Evolutionary conservation across 2,113 vertebrate genomes (phyloP).

Genomic region (Tupaia chinensis): DNA sequence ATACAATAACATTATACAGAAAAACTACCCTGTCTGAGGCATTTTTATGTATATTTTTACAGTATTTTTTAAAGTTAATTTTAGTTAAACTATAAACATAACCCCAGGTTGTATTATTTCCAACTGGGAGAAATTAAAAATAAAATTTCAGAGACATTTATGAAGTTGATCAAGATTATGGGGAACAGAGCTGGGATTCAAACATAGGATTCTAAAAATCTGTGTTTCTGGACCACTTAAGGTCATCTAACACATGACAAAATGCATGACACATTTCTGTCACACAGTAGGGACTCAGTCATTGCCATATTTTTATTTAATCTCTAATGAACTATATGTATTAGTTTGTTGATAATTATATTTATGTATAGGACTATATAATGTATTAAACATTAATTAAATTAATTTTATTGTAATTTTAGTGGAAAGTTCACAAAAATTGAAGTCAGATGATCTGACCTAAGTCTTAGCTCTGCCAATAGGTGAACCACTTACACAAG

Average conservation of each 20-base stretch:
- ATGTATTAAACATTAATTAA: not conserved
- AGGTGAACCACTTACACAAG: not conserved
- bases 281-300: not conserved
- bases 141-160: not conserved
- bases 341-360: not conserved
- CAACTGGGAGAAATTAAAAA: not conserved
- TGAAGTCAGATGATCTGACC: not conserved
- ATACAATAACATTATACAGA: too few species aligned
- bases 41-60: not conserved
- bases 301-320: not conserved
- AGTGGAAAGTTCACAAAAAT: not conserved
- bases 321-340: not conserved
- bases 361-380: not conserved
- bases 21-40: not conserved
- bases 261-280: not conserved
- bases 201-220: not conserved
- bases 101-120: not conserved
- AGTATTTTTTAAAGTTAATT: not conserved
- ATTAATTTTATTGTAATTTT: not conserved
- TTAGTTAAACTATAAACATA: not conserved
- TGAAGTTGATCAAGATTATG: not conserved
- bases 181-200: not conserved
- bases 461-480: not conserved
- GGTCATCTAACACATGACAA: not conserved
- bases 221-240: not conserved